Percentiles rank a stretch among this genome's conserved stretches.
phyloP scores from a whole-genome alignment of 2,113 vertebrate genomes.

The Phoenicopterus ruber region DNA sequence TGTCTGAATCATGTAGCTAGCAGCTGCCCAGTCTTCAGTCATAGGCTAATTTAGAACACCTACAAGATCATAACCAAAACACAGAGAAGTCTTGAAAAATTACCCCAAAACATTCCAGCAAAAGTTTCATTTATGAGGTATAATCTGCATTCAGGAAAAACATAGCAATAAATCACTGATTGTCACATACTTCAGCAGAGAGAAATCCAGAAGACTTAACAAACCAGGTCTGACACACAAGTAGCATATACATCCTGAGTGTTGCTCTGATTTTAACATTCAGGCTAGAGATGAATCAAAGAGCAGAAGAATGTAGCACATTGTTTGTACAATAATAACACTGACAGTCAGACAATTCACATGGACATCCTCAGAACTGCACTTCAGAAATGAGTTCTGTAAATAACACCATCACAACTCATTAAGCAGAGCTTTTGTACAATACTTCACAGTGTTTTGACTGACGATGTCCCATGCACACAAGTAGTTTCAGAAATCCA shows the following conservation, averaged over 20 bases:
- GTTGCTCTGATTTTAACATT: background rate
- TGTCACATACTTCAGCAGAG: background rate
- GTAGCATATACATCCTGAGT: background rate
- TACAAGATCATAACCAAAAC: background rate
- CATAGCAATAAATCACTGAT: background rate
- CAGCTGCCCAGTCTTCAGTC: background rate
- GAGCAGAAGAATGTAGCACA: background rate
- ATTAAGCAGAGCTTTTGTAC: background rate
- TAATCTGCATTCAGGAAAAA: background rate
- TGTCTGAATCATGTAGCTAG: background rate
- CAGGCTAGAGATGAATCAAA: background rate
- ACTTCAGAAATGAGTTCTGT: background rate
- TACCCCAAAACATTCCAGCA: background rate
- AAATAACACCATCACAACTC: background rate
- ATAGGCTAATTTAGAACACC: background rate
- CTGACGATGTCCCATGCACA: background rate
- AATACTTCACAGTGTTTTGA: background rate
- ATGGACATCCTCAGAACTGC: fast-evolving
- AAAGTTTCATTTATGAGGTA: background rate
- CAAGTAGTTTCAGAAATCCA: background rate
- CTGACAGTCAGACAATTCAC: background rate
- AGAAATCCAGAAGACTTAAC: background rate
- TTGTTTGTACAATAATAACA: background rate
- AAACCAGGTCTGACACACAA: background rate
- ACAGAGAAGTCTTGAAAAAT: background rate